Percentiles rank a stretch among this genome's conserved stretches.
phyloP scores from a whole-genome alignment of 2,888 invertebrate genomes.

The Lasioglossum malachurum region DNA sequence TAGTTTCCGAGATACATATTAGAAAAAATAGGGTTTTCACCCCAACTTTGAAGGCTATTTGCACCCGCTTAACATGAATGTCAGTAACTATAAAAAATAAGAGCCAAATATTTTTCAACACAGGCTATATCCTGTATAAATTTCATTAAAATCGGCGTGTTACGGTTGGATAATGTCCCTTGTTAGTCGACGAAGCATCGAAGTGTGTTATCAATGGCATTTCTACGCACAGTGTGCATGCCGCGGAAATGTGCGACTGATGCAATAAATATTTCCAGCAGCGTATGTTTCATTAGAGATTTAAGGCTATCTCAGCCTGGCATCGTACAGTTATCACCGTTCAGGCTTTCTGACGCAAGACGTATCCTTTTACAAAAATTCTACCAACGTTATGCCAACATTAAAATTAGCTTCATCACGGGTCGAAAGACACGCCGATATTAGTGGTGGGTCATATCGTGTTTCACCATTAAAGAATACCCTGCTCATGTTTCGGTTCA shows the following conservation, averaged over 20 bases:
- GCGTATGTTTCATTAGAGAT: background rate
- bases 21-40: too few species aligned
- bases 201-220: background rate
- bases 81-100: too few species aligned
- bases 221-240: background rate
- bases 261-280: background rate
- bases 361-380: constrained; percentile 6
- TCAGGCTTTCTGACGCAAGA: background rate
- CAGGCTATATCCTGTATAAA: too few species aligned
- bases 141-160: too few species aligned
- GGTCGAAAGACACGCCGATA: constrained; percentile 1
- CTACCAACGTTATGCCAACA: background rate
- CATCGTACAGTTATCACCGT: constrained; percentile 5
- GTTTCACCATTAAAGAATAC: background rate
- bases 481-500: background rate
- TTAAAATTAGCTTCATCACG: constrained; percentile 6
- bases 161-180: too few species aligned
- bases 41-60: too few species aligned
- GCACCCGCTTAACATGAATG: too few species aligned
- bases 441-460: background rate
- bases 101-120: too few species aligned
- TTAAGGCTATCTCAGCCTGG: background rate
- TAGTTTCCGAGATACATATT: too few species aligned
- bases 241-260: background rate
- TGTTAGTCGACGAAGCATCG: background rate